These are phyloP conservation scores for Drosophila leontia DNA, from an alignment of 1,140 invertebrate species.

Conservation along the genomic window DNA sequence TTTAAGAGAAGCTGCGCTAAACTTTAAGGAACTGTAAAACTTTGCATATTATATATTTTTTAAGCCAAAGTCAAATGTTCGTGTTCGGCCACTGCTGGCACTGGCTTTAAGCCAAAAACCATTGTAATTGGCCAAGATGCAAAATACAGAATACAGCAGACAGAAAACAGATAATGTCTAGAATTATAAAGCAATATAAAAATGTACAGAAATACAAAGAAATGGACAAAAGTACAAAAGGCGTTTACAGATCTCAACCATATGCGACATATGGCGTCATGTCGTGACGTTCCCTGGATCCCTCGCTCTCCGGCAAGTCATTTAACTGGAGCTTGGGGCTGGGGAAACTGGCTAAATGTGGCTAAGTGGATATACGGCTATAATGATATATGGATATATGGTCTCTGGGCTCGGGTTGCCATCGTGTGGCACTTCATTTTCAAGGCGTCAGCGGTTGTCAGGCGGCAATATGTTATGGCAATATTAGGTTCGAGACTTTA, in stretches of 20 bases:
- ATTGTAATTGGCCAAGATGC: background rate
- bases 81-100: background rate
- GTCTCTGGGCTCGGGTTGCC: constrained; percentile 10
- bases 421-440: constrained; percentile 31
- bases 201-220: background rate
- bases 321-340: background rate
- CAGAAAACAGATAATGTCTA: background rate
- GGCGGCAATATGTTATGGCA: constrained; percentile 28
- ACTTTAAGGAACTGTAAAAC: background rate
- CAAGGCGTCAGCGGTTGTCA: constrained; percentile 52
- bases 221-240: constrained; percentile 30
- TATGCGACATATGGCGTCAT: constrained; percentile 66
- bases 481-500: background rate
- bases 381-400: background rate
- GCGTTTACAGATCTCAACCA: constrained; percentile 39
- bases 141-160: background rate
- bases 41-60: background rate
- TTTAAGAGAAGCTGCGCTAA: background rate
- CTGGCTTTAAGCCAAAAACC: background rate
- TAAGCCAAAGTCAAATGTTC: background rate
- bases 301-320: background rate
- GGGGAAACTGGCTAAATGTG: background rate
- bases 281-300: background rate
- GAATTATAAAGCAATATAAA: background rate
- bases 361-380: background rate